Evolutionary conservation across 2,888 invertebrate genomes (phyloP).

Genomic region (Lycia hirtaria): DNA sequence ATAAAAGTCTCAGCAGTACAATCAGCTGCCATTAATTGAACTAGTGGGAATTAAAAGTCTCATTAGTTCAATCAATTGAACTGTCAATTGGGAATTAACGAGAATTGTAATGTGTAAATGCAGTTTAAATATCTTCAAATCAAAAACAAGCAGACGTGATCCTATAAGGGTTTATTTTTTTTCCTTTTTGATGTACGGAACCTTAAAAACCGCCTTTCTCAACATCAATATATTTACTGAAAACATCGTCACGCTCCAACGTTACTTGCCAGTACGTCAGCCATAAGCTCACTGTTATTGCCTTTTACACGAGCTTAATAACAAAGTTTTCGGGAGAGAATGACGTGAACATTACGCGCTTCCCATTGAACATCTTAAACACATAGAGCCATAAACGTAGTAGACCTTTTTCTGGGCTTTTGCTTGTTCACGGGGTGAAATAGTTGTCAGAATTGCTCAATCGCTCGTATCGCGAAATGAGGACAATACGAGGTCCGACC

Average conservation of each 20-base stretch:
- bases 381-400: slow-evolving; percentile 19
- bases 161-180: no score
- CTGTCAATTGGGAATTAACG: no score
- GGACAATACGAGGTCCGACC: not conserved
- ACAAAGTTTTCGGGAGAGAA: slow-evolving; percentile 52
- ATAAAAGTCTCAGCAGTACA: no score
- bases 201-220: not conserved
- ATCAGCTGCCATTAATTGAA: no score
- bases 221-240: not conserved
- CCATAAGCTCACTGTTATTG: slow-evolving; percentile 43
- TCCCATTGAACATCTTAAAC: slow-evolving; percentile 37
- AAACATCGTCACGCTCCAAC: slow-evolving; percentile 21
- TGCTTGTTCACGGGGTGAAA: slow-evolving; percentile 6
- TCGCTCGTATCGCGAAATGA: slow-evolving; percentile 3
- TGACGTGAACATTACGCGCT: slow-evolving; percentile 39
- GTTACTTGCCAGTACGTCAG: slow-evolving; percentile 33
- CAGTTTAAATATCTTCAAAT: no score
- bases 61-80: no score
- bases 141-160: no score
- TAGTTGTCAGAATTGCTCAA: slow-evolving; percentile 10
- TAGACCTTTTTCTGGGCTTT: slow-evolving; percentile 16
- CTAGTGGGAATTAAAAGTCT: no score
- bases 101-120: no score
- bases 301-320: slow-evolving; percentile 48
- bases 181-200: no score